Conservation (phyloP, 2,113 vertebrate genomes). For the Capreolus pygargus region DNA sequence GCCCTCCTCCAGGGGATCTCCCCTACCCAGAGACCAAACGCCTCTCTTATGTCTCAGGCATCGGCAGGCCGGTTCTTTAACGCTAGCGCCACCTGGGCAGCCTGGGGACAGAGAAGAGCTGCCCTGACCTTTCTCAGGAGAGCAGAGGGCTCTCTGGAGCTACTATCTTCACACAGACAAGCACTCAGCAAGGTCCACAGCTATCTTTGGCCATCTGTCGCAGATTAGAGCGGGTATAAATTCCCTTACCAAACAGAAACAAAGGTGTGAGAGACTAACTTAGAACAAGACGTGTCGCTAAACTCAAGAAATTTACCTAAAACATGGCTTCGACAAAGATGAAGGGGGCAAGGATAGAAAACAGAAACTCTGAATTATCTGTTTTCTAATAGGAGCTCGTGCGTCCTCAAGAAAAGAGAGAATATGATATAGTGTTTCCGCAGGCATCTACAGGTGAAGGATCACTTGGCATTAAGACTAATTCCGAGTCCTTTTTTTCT, state of each 20-base stretch:
- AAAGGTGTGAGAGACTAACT: background rate
- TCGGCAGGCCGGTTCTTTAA: background rate
- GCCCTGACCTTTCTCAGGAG: background rate
- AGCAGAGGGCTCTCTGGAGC: no score
- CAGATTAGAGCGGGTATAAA: background rate
- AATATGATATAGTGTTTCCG: background rate
- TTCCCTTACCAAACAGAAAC: background rate
- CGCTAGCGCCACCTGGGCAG: background rate
- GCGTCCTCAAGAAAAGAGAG: background rate
- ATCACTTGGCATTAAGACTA: background rate
- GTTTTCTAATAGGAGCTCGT: background rate
- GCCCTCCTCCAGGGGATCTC: background rate
- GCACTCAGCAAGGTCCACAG: background rate
- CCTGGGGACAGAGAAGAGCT: background rate
- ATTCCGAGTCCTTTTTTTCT: background rate
- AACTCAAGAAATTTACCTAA: background rate
- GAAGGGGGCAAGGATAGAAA: background rate
- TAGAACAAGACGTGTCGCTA: background rate
- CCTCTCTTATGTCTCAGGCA: background rate
- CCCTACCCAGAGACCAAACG: background rate
- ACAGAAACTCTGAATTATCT: background rate
- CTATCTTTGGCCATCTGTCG: background rate
- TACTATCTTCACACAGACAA: background rate
- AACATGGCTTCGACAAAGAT: background rate
- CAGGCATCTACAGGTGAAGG: background rate